Evolutionary conservation across 2,888 invertebrate species (phyloP), one percentile per base, ranked within the genome.

Genomic region (Brenthis ino): DNA sequence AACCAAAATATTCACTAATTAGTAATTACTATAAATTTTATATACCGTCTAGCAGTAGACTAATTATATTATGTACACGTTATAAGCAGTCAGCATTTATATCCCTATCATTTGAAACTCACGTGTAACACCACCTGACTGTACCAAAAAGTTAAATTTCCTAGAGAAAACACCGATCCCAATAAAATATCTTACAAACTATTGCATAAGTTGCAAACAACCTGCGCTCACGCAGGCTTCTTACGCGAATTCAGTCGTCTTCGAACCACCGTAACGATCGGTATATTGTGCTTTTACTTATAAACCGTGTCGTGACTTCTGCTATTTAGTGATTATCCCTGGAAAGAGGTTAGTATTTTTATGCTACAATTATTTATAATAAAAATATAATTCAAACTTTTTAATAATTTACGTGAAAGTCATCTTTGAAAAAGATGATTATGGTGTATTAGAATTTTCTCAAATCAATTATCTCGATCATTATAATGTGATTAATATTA

Each of bases 221-320:
- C 74, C 55, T 75, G 75, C 78, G 77, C 75, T 13, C 14, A 64
- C 75, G 79, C 78, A 80, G 72, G 66, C 74, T 75, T 48, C 57
- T 73, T 51, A 70, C 57, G 76, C 73, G 74, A 66, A 69, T 65
- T 72, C 77, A 83, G 83, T 84, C 73, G 73, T 72, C 72, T 74
- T 74, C 74, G 71, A 74, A 73, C 75, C 74, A 77, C 70, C 71
- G 74, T 63, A 72, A 16, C 55, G 61, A 37, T 55, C 50, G 61
- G 61, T 67, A 61, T 50, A 16, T 14, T 63, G 63, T 63, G 63
- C 24, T 63, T 54, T 20, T 16, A 14, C 24, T 51, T 43, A 14
- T 43, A 24, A 8, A 20, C 6, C 28, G 60, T 60, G 60, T 20
- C 51, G 63, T 63, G 63, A 37, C 6, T 53, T 33, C 33, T 50